Evolutionary conservation across 2,113 vertebrate genomes (phyloP).

Genomic region (Zootoca vivipara): DNA sequence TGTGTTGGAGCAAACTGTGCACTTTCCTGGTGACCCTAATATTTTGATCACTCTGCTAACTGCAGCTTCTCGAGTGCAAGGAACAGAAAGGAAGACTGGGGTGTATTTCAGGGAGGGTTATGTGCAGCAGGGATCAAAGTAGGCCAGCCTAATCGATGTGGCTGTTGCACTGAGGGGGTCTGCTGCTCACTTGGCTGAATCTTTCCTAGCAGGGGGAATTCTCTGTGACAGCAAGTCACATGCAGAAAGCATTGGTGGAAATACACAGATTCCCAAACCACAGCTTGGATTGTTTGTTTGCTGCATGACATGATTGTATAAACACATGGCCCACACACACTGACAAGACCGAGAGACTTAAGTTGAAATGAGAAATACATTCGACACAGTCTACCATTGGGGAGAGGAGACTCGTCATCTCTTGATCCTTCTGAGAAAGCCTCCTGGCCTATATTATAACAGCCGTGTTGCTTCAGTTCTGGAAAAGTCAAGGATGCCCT

Average conservation of each 20-base stretch:
- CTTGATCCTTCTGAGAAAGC: neutral
- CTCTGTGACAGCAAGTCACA: neutral
- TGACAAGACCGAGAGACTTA: neutral
- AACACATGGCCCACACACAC: constrained; percentile 14
- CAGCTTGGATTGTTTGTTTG: constrained; percentile 17
- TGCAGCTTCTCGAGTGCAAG: neutral
- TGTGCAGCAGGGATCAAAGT: neutral
- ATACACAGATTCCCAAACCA: constrained; percentile 25
- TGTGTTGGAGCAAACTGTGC: neutral
- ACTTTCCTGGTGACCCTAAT: neutral
- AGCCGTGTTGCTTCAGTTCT: neutral
- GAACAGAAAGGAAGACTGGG: neutral
- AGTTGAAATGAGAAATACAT: constrained; percentile 5
- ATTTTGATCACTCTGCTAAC: neutral
- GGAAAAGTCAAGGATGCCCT: neutral
- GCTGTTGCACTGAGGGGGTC: neutral
- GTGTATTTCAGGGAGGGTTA: neutral
- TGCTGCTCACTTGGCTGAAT: neutral
- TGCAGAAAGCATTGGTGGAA: constrained; percentile 17
- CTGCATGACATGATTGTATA: constrained; percentile 33
- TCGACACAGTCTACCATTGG: rapidly evolving
- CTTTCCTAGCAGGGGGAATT: neutral
- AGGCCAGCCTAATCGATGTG: neutral
- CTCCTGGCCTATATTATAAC: neutral
- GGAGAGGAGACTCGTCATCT: neutral